These are phyloP conservation scores for Callithrix jacchus DNA, from an alignment of 2,113 vertebrate genomes.

Conservation along the genomic window DNA sequence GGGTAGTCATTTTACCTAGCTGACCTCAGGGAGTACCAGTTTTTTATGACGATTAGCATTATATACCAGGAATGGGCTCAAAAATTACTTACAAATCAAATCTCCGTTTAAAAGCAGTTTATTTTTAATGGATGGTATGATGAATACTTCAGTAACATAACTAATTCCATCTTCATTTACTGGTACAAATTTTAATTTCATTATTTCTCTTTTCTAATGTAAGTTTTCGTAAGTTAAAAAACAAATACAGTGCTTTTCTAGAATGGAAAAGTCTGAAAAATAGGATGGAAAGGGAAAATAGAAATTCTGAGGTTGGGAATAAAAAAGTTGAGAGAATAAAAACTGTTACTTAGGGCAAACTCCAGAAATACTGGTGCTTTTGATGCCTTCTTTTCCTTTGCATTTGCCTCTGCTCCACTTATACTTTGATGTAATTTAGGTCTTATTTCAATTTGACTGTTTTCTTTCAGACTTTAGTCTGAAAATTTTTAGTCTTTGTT, in stretches of 20 bases:
- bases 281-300: not conserved
- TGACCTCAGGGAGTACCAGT: not conserved
- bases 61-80: not conserved
- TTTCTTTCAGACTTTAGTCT: not conserved
- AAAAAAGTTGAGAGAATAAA: not conserved
- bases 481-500: not conserved
- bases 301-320: not conserved
- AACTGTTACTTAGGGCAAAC: not conserved
- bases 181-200: constrained; percentile 29
- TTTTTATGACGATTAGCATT: not conserved
- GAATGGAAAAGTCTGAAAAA: not conserved
- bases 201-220: not conserved
- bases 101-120: not conserved
- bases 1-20: not conserved
- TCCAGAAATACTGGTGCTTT: not conserved
- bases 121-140: not conserved
- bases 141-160: not conserved
- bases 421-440: not conserved
- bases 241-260: not conserved
- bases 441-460: not conserved
- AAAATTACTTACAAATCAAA: not conserved
- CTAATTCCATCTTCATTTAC: constrained; percentile 12
- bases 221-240: not conserved
- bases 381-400: not conserved
- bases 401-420: not conserved